Percentiles rank a stretch among this genome's conserved stretches.
phyloP scores from a whole-genome alignment of 2,888 invertebrate species.

The Drosophila rellima region DNA sequence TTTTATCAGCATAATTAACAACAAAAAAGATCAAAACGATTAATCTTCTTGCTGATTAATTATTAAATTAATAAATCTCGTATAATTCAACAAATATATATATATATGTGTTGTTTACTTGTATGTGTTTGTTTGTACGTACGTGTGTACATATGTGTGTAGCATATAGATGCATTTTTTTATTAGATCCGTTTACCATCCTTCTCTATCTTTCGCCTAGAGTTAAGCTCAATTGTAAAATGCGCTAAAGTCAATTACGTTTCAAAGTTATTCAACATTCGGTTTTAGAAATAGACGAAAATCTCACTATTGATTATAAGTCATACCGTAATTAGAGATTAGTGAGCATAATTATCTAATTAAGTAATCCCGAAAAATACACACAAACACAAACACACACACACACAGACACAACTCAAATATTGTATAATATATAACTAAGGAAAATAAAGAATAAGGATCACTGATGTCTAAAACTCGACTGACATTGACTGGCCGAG shows the following conservation, averaged over 20 bases:
- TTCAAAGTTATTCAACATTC: constrained; percentile 33
- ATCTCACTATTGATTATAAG: constrained; percentile 30
- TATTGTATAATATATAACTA: constrained; percentile 16
- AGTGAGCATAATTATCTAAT: constrained; percentile 18
- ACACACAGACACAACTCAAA: constrained; percentile 24
- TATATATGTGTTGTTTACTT: constrained; percentile 8
- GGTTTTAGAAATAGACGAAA: constrained; percentile 11
- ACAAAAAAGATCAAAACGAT: constrained; percentile 6
- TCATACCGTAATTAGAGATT: constrained; percentile 16
- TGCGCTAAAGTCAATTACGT: constrained; percentile 61
- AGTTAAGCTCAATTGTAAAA: constrained; percentile 35
- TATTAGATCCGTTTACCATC: constrained; percentile 30
- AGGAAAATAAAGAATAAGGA: constrained; percentile 1
- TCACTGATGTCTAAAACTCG: constrained; percentile 22
- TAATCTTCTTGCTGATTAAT: constrained; percentile 23
- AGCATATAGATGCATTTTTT: constrained; percentile 31
- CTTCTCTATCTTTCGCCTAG: constrained; percentile 10
- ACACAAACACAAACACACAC: constrained; percentile 12
- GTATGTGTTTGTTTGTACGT: constrained; percentile 11
- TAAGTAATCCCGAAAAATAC: constrained; percentile 7
- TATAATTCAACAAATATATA: constrained; percentile 13
- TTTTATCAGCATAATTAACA: constrained; percentile 27
- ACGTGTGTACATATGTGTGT: constrained; percentile 6
- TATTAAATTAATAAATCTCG: constrained; percentile 12
- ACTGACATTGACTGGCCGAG: constrained; percentile 13